These are phyloP conservation scores for Cyanoramphus novaezelandiae DNA, from an alignment of 2,113 vertebrate genomes.

Conservation along the genomic window DNA sequence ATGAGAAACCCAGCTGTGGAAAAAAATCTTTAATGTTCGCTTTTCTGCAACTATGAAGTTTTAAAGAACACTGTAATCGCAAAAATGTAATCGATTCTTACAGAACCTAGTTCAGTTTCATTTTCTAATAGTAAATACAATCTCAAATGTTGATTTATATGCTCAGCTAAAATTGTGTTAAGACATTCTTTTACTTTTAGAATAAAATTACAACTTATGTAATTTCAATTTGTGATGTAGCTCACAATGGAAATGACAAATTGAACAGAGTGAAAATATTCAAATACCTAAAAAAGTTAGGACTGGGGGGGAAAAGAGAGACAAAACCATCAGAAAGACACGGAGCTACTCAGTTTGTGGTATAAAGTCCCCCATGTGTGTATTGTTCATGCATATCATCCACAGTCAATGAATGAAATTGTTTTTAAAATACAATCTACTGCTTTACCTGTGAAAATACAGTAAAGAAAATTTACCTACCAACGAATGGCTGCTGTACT, in stretches of 20 bases:
- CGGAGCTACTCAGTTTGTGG: neutral
- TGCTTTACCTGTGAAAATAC: constrained; percentile 53
- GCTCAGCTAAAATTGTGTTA: neutral
- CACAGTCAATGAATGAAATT: neutral
- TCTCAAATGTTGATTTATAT: neutral
- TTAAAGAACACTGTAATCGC: neutral
- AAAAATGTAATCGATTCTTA: neutral
- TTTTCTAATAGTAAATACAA: neutral
- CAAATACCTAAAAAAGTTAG: neutral
- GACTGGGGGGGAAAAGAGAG: neutral
- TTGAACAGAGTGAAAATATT: neutral
- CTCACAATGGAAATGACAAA: neutral
- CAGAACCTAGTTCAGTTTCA: neutral
- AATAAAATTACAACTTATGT: neutral
- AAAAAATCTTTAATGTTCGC: neutral
- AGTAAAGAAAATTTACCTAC: constrained; percentile 68
- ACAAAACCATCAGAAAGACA: neutral
- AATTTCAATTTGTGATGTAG: neutral
- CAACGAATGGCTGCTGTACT: constrained; percentile 54
- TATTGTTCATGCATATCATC: neutral
- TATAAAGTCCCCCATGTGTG: neutral
- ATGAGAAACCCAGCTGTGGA: neutral
- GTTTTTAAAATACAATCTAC: neutral
- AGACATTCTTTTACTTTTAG: neutral
- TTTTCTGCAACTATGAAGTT: neutral